These are phyloP conservation scores for Tragelaphus oryx DNA, from an alignment of 2,797 vertebrate species.

Conservation along the genomic window DNA sequence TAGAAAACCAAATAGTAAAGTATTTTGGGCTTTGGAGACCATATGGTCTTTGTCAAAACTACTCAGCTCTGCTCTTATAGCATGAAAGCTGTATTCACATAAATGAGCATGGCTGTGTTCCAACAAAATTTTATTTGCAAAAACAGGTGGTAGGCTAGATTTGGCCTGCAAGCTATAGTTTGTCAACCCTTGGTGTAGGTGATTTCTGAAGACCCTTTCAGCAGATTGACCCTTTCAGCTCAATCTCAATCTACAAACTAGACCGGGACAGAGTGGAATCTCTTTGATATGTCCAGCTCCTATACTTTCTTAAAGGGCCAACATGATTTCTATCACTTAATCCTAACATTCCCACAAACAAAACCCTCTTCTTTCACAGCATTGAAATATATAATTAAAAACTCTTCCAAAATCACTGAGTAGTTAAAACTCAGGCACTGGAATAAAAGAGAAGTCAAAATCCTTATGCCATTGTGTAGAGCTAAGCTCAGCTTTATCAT, in stretches of 20 bases:
- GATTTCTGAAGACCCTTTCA: not conserved
- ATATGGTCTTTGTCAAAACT: not conserved
- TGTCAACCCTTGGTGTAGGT: not conserved
- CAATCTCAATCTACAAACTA: not conserved
- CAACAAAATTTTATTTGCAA: not conserved
- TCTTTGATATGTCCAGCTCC: not conserved
- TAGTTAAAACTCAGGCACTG: not conserved
- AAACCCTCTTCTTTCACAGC: not conserved
- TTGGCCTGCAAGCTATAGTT: not conserved
- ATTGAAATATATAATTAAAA: not conserved
- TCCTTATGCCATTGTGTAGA: not conserved
- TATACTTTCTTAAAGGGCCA: not conserved
- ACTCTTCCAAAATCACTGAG: not conserved
- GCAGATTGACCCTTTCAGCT: not conserved
- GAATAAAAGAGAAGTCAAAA: not conserved
- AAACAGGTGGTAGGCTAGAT: not conserved
- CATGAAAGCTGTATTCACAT: not conserved
- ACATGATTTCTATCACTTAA: not conserved
- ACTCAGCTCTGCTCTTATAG: not conserved
- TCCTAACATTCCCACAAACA: not conserved
- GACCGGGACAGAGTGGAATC: fast-evolving
- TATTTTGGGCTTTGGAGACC: not conserved
- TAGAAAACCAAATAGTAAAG: not conserved
- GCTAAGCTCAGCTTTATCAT: not conserved
- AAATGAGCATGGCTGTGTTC: not conserved